phyloP scores from a whole-genome alignment of 2,888 invertebrate genomes.

The Anthrax anthrax region DNA sequence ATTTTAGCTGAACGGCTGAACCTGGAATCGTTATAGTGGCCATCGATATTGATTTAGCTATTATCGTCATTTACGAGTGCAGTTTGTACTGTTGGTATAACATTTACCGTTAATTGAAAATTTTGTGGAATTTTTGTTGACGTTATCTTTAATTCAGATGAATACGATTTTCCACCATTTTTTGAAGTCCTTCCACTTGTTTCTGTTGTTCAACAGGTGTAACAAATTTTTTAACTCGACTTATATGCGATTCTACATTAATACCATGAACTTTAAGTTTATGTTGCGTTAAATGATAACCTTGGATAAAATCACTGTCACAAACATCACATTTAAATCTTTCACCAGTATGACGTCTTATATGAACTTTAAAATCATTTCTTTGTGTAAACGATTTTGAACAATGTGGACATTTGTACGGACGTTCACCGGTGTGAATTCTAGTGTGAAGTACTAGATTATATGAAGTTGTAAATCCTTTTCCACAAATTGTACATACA shows the following conservation, averaged over 20 bases:
- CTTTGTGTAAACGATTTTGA: constrained; percentile 43
- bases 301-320: constrained; percentile 27
- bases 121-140: neutral
- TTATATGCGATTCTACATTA: constrained; percentile 23
- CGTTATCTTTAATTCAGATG: no score
- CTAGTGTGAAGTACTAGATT: constrained; percentile 44
- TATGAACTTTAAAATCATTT: constrained; percentile 43
- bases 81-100: no score
- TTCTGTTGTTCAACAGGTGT: constrained; percentile 1
- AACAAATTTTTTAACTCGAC: constrained; percentile 23
- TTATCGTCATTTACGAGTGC: no score
- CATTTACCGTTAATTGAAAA: no score
- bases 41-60: no score
- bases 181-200: constrained; percentile 3
- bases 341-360: constrained; percentile 43
- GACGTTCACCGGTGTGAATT: constrained; percentile 38
- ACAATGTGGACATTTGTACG: constrained; percentile 41
- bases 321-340: constrained; percentile 43
- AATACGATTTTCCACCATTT: neutral
- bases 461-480: constrained; percentile 38
- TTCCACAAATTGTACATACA: constrained; percentile 37
- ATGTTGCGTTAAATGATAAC: constrained; percentile 41
- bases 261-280: constrained; percentile 36
- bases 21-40: no score
- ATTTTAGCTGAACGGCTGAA: no score